A percentile compares a stretch with the other conserved stretches of the same genome.
Evolutionary conservation across 2,113 vertebrate species (phyloP).

Genomic region (Neodon shergylaensis): DNA sequence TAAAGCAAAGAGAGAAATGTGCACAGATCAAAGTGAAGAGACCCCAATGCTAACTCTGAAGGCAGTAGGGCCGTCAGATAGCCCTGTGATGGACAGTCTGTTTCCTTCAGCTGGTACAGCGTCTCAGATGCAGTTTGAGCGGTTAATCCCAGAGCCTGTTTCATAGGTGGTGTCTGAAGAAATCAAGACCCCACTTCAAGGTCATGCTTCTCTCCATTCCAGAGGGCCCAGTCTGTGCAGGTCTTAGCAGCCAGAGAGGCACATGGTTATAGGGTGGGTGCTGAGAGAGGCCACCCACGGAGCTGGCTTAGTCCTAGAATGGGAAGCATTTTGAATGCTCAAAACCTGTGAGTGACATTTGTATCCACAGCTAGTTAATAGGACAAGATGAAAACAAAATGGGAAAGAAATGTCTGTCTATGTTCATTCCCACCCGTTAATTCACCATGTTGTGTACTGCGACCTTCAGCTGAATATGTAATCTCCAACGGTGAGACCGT

Average conservation of each 20-base stretch:
- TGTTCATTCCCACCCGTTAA: not conserved
- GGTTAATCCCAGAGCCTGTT: not conserved
- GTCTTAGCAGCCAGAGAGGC: not conserved
- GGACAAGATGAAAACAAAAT: not conserved
- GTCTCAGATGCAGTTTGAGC: not conserved
- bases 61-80: accelerated
- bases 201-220: accelerated
- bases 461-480: not conserved
- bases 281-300: not conserved
- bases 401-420: not conserved
- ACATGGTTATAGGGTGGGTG: not conserved
- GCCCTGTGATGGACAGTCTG: accelerated
- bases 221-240: not conserved
- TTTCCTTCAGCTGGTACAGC: not conserved
- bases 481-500: accelerated
- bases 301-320: not conserved
- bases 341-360: not conserved
- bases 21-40: not conserved
- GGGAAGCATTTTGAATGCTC: not conserved
- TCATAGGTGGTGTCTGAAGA: not conserved
- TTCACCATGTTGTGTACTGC: accelerated
- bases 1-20: not conserved
- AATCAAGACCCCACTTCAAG: not conserved
- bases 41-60: not conserved
- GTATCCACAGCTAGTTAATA: not conserved